Evolutionary conservation across 2,888 invertebrate genomes (phyloP).

Genomic region (Alcis repandata): DNA sequence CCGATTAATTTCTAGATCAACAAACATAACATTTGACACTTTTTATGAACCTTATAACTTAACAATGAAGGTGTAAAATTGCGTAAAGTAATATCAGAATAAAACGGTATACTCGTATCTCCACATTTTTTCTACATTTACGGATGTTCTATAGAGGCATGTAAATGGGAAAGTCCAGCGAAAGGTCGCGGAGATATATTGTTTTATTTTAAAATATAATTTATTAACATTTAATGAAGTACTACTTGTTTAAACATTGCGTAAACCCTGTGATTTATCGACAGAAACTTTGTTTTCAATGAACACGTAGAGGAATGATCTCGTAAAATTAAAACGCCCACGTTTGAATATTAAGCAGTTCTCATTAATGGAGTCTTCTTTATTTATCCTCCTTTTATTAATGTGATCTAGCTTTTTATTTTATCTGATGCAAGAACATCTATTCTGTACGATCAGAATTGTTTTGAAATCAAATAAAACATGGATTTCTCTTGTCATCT

Average conservation of each 20-base stretch:
- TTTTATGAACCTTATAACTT: conserved; percentile 35
- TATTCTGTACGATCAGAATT: not conserved
- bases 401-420: conserved; percentile 16
- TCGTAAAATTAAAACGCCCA: conserved; percentile 40
- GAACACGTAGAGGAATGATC: conserved; percentile 26
- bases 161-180: conserved; percentile 73
- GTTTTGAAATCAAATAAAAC: not conserved
- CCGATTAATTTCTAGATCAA: conserved; percentile 69
- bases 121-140: conserved; percentile 67
- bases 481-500: not conserved
- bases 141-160: conserved; percentile 61
- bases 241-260: conserved; percentile 47
- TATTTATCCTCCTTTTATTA: conserved; percentile 18
- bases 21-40: conserved; percentile 37
- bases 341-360: conserved; percentile 29
- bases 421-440: conserved; percentile 18
- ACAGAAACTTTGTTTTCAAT: conserved; percentile 40
- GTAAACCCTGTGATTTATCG: conserved; percentile 44
- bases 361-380: conserved; percentile 30
- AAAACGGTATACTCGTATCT: conserved; percentile 36
- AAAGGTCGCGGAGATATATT: conserved; percentile 69
- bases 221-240: conserved; percentile 58
- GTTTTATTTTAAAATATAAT: conserved; percentile 57
- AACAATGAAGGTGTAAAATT: conserved; percentile 50
- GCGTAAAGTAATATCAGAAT: conserved; percentile 36